Evolutionary conservation across 2,797 vertebrate genomes (phyloP), one percentile per base, ranked within the genome.

Genomic region (Pipistrellus pipistrellus): DNA sequence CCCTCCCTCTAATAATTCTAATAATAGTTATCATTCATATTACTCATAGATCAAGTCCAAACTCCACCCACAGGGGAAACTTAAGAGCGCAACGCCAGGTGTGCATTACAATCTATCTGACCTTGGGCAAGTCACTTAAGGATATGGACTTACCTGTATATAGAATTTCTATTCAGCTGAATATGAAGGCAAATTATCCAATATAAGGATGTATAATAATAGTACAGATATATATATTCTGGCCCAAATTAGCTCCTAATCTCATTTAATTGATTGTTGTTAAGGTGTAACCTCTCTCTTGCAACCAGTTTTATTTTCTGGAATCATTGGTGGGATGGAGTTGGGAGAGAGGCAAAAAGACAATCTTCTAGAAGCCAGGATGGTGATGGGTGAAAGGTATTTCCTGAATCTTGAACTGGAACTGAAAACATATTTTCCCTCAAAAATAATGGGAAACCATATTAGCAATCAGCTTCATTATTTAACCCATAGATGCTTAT

Each of bases 381-480:
- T 46, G 10, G 51, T 85, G 71, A 32, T 66, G 51, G 7, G 32
- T 44, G 14, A 81, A 84, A 88, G 13, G 13, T 55, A 90, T 81
- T 77, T 92, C 66, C 35, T 80, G 55, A 96, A 90, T 69, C 51
- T 48, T 68, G 32, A 76, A 86, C 23, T 88, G 21, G 48, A 91
- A 90, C 30, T 71, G 8, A 88, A 15, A 85, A 75, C 41, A 72
- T n/a, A 82, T 64, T 95, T 95, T 59, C 59, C 38, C 41, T 90
- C 11, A 73, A 85, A 92, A 71, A 73, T 69, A 64, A 14, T 41
- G 11, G 27, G 23, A 90, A 44, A 71, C 14, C n/a, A 27, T 76
- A 71, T 76, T 86, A 44, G 14, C 90, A 53, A 94, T 88, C 88
- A 66, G 48, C 11, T 95, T 93, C 46, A 77, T 32, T 90, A 66